Evolutionary conservation across 2,888 invertebrate genomes (phyloP).

Genomic region (Drosophila suboccidentalis): DNA sequence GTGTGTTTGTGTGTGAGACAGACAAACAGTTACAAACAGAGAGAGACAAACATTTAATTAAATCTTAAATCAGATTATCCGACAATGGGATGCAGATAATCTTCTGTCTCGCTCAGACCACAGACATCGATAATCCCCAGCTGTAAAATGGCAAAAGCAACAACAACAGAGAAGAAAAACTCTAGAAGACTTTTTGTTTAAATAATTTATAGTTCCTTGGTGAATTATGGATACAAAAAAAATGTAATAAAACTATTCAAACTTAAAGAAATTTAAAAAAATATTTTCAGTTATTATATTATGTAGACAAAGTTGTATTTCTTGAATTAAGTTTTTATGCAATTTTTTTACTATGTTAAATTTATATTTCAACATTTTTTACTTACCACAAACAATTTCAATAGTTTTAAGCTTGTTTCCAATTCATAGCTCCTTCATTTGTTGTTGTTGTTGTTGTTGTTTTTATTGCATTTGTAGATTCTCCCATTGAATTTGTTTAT

Average conservation of each 20-base stretch:
- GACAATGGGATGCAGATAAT: slow-evolving; percentile 57
- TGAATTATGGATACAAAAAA: no score
- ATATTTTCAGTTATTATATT: no score
- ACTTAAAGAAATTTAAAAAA: no score
- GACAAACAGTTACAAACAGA: slow-evolving; percentile 25
- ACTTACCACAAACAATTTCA: slow-evolving; percentile 50
- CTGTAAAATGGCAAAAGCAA: slow-evolving; percentile 3
- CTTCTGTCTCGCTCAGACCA: not conserved
- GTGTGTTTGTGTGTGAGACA: slow-evolving; percentile 3
- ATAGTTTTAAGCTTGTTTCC: slow-evolving; percentile 23
- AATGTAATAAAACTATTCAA: no score
- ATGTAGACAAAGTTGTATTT: no score
- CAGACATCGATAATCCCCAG: slow-evolving; percentile 4
- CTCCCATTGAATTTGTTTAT: slow-evolving; percentile 43
- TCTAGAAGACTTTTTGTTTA: not conserved
- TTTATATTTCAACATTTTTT: not conserved
- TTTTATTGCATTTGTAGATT: slow-evolving; percentile 18
- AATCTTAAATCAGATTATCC: slow-evolving; percentile 68
- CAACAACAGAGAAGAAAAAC: not conserved
- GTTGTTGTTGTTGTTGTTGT: not conserved
- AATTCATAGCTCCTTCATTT: slow-evolving; percentile 43
- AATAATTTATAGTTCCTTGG: no score
- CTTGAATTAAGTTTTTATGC: no score
- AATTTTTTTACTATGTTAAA: no score
- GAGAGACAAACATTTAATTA: slow-evolving; percentile 64